A percentile compares a stretch with the other conserved stretches of the same genome.
Evolutionary conservation across 2,797 vertebrate species (phyloP).

Genomic region (Ctenopoma kingsleyae): DNA sequence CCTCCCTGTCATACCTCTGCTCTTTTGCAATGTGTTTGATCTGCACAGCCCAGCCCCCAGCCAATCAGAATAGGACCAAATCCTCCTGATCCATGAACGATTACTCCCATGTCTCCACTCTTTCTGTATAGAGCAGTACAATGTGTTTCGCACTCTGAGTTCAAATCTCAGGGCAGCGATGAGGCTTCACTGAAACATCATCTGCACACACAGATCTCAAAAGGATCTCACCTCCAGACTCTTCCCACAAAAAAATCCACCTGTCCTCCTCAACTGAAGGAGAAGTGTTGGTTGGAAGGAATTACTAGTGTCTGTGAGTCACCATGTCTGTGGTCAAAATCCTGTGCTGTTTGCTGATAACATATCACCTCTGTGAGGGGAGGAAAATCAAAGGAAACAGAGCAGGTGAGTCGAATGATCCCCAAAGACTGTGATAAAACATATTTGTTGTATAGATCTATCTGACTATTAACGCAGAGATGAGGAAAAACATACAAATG

Average conservation of each 20-base stretch:
- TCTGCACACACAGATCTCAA: constrained; percentile 3
- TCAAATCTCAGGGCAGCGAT: constrained; percentile 20
- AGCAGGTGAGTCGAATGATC: constrained; percentile 71
- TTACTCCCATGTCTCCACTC: constrained; percentile 33
- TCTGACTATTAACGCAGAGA: not conserved
- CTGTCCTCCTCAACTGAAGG: constrained; percentile 12
- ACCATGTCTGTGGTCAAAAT: constrained; percentile 72
- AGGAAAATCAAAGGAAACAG: constrained; percentile 66
- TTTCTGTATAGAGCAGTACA: constrained; percentile 26
- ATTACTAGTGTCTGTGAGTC: constrained; percentile 11
- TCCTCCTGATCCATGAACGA: constrained; percentile 52
- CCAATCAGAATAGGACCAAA: constrained; percentile 73
- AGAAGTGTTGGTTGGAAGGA: constrained; percentile 29
- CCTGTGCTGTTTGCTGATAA: constrained; percentile 74
- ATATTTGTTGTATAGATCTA: not conserved
- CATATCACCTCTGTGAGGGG: constrained; percentile 67
- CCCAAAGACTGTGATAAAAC: not conserved
- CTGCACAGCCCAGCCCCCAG: constrained; percentile 19
- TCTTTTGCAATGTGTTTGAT: constrained; percentile 72
- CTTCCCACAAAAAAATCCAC: not conserved
- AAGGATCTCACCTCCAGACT: constrained; percentile 36
- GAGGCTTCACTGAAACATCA: constrained; percentile 34
- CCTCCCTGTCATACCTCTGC: constrained; percentile 31
- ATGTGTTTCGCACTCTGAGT: constrained; percentile 27
- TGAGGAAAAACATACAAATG: not conserved